phyloP scores from a whole-genome alignment of 1,140 invertebrate genomes.

The Lepidurus packardi region DNA sequence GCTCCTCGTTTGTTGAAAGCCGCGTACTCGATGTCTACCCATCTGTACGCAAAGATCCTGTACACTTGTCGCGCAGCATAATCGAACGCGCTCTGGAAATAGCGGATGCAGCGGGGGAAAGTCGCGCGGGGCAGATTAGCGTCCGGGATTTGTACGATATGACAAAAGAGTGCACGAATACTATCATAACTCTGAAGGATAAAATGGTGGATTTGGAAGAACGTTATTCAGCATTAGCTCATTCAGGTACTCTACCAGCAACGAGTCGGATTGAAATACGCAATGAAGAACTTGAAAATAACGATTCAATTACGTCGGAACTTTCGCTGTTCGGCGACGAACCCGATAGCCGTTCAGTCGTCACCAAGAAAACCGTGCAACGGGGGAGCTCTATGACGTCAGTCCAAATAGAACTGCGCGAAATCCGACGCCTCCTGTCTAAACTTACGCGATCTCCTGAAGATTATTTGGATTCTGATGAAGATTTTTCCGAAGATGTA shows the following conservation, averaged over 20 bases:
- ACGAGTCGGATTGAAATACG: not conserved
- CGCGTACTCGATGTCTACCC: not conserved
- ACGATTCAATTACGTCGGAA: not conserved
- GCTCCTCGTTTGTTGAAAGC: not conserved
- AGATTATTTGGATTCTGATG: not conserved
- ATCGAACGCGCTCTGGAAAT: not conserved
- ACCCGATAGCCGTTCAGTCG: not conserved
- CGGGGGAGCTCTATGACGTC: not conserved
- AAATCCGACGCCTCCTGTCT: not conserved
- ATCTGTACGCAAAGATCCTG: not conserved
- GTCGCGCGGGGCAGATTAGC: not conserved
- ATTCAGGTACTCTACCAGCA: not conserved
- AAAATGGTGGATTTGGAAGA: not conserved
- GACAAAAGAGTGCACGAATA: not conserved
- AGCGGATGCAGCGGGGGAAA: not conserved
- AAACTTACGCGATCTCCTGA: not conserved
- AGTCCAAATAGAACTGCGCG: not conserved
- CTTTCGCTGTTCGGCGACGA: not conserved
- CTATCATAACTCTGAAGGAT: not conserved
- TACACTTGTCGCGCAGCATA: not conserved
- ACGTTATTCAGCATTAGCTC: not conserved
- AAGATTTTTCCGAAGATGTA: not conserved
- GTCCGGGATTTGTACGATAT: not conserved
- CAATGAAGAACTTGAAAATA: not conserved
- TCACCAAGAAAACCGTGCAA: slow-evolving; percentile 4